Base-by-base conservation (phyloP, 2,797 vertebrate species). In the Gymnoscopelus microlampas region DNA sequence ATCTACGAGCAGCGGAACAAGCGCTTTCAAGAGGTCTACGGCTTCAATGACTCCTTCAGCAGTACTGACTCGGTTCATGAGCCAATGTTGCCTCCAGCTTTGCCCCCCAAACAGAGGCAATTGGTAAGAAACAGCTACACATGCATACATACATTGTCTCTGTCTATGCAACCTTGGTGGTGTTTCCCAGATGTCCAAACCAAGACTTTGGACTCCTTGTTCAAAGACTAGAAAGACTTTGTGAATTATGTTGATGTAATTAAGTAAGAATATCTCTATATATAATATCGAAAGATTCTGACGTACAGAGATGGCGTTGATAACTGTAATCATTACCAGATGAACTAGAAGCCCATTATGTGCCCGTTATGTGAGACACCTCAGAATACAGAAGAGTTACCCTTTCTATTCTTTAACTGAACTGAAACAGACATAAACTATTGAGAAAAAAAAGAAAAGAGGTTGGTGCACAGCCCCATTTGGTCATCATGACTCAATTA, bases 1-100 rank as follows among this genome's bases (percentile, higher is more conserved):
- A 96, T 98, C 90, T 99, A 99, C 76, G 96, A 98, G 88, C 95
- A 98, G 93, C 96, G 97, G 81, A 98, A 98, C 92, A 96, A 94
- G 85, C 94, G 93, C 74, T 96, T 99, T 89, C 96, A 96, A 91
- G 97, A 99, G 85, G 97, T 98, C 49, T 99, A 96, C 0, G 96
- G 97, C 67, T 93, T 97, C 93, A 96, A 92, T 0, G 97, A 99
- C 88, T 94, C 97, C 60, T 98, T 97, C 85, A 94, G 92, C 87
- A 92, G 93, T 71, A 83, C 85, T 0, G 97, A 98, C 66, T 82
- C 94, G 0, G 87, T 90, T 2, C 96, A 95, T 9, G 97, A 97
- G 73, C 91, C 95, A 14, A 73, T 95, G 15, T 95, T 94, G 0
- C 97, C 98, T 0, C 97, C 97, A 0, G 97, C 97, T 2, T 87